Conservation (phyloP, 1,140 invertebrate species). For the Ostrea edulis region DNA sequence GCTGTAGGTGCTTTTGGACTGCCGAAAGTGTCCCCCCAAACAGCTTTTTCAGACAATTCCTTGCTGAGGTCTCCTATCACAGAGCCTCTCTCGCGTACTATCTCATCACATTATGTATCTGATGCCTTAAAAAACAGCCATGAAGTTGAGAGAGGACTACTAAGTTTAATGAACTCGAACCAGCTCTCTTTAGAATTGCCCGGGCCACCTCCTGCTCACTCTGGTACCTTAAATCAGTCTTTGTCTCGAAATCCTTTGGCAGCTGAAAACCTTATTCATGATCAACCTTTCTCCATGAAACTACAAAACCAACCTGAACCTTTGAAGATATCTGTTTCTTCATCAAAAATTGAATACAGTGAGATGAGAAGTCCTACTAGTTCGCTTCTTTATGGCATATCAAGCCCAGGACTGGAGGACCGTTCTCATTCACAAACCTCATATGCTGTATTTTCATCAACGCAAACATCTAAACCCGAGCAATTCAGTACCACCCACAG, state of each 20-base stretch:
- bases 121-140: slow-evolving; percentile 18
- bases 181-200: slow-evolving; percentile 45
- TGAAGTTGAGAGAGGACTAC: neutral
- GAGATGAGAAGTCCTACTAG: slow-evolving; percentile 36
- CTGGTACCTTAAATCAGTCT: slow-evolving; percentile 41
- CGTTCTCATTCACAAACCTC: slow-evolving; percentile 10
- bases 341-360: neutral
- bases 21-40: neutral
- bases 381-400: slow-evolving; percentile 26
- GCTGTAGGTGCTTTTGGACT: neutral
- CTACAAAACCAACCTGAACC: slow-evolving; percentile 20
- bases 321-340: slow-evolving; percentile 15
- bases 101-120: neutral
- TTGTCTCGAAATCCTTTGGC: slow-evolving; percentile 29
- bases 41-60: neutral
- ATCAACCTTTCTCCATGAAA: slow-evolving; percentile 26
- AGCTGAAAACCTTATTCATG: slow-evolving; percentile 11
- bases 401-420: slow-evolving; percentile 27
- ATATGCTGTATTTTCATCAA: slow-evolving; percentile 7
- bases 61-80: neutral
- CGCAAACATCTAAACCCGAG: neutral
- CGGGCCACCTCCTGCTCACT: slow-evolving; percentile 73
- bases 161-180: neutral
- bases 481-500: slow-evolving; percentile 49
- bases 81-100: neutral